phyloP scores from a whole-genome alignment of 2,888 invertebrate genomes.

The Lottia scabra region DNA sequence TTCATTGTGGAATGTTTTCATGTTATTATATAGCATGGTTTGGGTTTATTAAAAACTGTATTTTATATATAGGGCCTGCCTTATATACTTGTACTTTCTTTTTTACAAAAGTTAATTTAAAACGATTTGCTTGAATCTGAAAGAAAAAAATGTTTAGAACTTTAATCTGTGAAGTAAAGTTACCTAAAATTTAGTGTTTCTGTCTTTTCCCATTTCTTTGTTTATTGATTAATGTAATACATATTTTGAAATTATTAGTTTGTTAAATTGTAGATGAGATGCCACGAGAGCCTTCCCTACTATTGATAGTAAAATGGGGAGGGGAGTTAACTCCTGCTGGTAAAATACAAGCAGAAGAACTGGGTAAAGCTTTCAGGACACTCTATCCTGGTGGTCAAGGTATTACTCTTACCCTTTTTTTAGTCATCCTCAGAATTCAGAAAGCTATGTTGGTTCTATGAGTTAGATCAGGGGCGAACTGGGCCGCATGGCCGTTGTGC shows the following conservation, averaged over 20 bases:
- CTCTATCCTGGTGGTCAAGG: conserved; percentile 98
- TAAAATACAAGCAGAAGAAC: conserved; percentile 95
- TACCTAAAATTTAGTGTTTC: not conserved
- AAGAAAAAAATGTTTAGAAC: no score
- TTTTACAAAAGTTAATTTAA: no score
- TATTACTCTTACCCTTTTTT: conserved; percentile 31
- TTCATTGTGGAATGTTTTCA: no score
- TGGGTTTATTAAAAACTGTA: no score
- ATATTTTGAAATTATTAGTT: not conserved
- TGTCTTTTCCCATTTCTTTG: not conserved
- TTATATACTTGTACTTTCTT: no score
- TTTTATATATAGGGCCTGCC: no score
- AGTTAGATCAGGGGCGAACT: no score
- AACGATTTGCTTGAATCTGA: no score
- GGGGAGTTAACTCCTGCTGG: conserved; percentile 99
- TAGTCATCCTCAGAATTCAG: not conserved
- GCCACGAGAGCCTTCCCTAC: conserved; percentile 91
- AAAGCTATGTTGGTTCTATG: no score
- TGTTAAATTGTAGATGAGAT: conserved; percentile 74
- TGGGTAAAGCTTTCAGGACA: conserved; percentile 97
- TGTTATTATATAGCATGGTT: no score
- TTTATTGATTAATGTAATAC: not conserved
- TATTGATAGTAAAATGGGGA: conserved; percentile 98
- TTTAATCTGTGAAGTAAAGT: no score
- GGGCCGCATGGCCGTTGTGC: no score